Conservation (phyloP, 2,797 vertebrate species). For the Acropternis orthonyx region DNA sequence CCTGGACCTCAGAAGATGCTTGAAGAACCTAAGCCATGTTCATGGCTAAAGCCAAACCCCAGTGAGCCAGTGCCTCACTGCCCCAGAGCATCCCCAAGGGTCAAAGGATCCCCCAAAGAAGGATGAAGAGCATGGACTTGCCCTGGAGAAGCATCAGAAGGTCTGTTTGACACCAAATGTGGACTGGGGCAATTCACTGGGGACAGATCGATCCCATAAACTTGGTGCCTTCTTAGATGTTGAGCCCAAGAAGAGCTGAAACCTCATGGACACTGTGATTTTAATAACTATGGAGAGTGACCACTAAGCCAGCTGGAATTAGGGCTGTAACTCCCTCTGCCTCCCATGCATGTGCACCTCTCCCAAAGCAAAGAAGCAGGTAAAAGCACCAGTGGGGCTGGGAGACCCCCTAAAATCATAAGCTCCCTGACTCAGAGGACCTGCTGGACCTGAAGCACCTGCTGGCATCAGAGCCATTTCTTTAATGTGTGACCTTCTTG, state of each 20-base stretch:
- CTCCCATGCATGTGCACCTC: background rate
- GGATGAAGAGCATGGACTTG: background rate
- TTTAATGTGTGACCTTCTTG: background rate
- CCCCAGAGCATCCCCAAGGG: background rate
- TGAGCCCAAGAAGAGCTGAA: background rate
- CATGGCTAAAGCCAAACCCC: background rate
- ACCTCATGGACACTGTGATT: background rate
- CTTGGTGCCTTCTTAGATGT: background rate
- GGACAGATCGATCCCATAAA: background rate
- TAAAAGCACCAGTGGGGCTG: background rate
- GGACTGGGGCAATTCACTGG: background rate
- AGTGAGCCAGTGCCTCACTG: accelerated
- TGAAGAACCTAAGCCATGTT: background rate
- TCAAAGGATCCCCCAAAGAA: too few species aligned
- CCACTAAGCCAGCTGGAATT: background rate
- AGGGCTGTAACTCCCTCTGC: background rate
- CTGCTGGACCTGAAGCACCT: background rate
- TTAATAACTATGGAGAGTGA: background rate
- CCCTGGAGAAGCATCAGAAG: background rate
- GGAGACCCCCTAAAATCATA: background rate
- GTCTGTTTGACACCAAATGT: background rate
- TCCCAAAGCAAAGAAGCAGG: background rate
- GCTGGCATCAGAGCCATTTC: background rate
- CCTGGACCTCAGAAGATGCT: background rate
- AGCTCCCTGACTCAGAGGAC: background rate